phyloP scores from a whole-genome alignment of 2,888 invertebrate species.

The Ochropleura plecta region DNA sequence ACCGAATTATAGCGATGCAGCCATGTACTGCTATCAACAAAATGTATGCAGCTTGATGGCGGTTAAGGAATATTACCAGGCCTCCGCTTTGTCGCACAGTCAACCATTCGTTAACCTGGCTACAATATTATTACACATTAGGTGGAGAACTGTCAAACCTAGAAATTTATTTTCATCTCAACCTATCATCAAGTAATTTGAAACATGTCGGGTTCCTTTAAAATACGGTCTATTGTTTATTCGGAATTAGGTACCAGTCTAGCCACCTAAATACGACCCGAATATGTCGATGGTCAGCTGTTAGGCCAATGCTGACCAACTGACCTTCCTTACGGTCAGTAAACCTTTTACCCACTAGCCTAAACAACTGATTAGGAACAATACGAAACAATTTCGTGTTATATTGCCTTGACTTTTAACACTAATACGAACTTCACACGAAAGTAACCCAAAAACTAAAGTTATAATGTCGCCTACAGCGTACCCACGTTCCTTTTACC shows the following conservation, averaged over 20 bases:
- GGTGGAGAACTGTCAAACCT: neutral
- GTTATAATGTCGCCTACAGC: neutral
- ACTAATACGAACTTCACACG: neutral
- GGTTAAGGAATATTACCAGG: neutral
- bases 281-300: slow-evolving; percentile 8
- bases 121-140: no score
- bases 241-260: neutral
- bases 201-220: neutral
- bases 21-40: neutral
- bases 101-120: neutral
- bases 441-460: neutral
- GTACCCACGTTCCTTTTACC: slow-evolving; percentile 8
- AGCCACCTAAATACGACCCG: slow-evolving; percentile 3
- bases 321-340: slow-evolving; percentile 22
- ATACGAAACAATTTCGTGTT: neutral
- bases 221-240: neutral
- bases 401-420: neutral
- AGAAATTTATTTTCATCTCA: neutral
- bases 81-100: neutral
- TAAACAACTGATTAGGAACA: slow-evolving; percentile 22
- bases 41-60: neutral
- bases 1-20: neutral
- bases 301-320: neutral
- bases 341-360: slow-evolving; percentile 18
- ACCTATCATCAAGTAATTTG: neutral